A percentile compares a stretch with the other conserved stretches of the same genome.
These are phyloP conservation scores for Drosophila teissieri DNA, from an alignment of 1,140 invertebrate genomes.

Conservation along the genomic window DNA sequence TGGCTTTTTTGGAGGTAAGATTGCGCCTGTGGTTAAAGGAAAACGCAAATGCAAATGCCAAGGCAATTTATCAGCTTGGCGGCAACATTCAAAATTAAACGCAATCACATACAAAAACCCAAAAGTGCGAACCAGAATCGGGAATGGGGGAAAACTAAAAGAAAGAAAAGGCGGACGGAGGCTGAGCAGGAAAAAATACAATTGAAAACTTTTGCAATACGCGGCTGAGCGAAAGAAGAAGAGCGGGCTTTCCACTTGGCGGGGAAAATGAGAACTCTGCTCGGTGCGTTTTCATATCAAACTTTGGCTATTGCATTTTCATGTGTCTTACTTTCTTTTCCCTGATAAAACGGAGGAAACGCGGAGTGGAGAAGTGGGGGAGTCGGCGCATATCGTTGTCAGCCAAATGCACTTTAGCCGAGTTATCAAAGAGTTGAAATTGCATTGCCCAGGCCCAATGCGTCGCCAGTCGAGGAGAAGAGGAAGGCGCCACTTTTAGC, in stretches of 20 bases:
- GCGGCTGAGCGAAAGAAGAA: conserved; percentile 30
- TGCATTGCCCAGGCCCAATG: conserved; percentile 68
- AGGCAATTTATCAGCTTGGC: conserved; percentile 66
- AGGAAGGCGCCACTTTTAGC: conserved; percentile 33
- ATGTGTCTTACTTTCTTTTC: conserved; percentile 72
- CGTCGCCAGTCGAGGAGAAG: conserved; percentile 12
- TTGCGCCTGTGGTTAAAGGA: conserved; percentile 18
- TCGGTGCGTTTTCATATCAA: conserved; percentile 77
- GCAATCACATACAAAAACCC: conserved; percentile 58
- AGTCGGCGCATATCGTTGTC: conserved; percentile 43
- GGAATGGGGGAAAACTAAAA: conserved; percentile 18
- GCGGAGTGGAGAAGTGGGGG: neutral
- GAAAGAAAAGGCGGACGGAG: conserved; percentile 19
- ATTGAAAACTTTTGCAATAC: conserved; percentile 82
- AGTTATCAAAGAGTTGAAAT: conserved; percentile 83
- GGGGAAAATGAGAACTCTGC: neutral
- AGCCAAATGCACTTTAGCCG: conserved; percentile 77
- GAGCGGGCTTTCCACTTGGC: neutral
- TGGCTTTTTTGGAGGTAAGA: neutral
- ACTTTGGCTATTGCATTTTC: conserved; percentile 82
- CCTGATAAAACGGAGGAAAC: conserved; percentile 53
- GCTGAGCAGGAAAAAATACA: conserved; percentile 62
- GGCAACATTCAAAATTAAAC: conserved; percentile 69
- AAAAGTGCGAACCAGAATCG: conserved; percentile 49
- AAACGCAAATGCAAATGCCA: conserved; percentile 64